A percentile compares a stretch with the other conserved stretches of the same genome.
These are phyloP conservation scores for Dryobates pubescens DNA, from an alignment of 2,797 vertebrate genomes.

Conservation along the genomic window DNA sequence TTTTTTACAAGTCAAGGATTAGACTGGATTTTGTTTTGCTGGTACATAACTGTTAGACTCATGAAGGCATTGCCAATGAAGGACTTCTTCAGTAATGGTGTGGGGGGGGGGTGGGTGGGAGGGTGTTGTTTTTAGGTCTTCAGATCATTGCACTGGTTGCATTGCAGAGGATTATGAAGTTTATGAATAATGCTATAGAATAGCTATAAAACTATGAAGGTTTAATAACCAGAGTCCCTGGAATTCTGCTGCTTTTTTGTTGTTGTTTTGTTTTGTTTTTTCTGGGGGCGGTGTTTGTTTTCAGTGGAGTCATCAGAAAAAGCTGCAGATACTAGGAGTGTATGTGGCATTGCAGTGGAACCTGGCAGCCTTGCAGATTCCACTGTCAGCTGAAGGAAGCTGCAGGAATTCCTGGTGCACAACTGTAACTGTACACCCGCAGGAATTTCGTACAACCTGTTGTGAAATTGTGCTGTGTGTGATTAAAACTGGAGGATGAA, in stretches of 20 bases:
- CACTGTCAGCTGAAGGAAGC: background rate
- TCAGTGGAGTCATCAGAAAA: conserved; percentile 12
- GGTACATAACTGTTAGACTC: conserved; percentile 75
- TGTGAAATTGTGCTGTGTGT: background rate
- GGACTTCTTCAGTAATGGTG: conserved; percentile 32
- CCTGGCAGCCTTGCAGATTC: background rate
- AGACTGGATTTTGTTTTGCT: conserved; percentile 73
- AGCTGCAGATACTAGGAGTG: conserved; percentile 24
- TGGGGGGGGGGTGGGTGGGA: background rate
- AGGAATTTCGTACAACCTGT: conserved; percentile 32
- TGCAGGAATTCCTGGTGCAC: conserved; percentile 2
- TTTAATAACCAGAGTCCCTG: conserved; percentile 48
- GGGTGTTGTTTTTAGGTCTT: conserved; percentile 29
- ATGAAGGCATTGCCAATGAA: conserved; percentile 73
- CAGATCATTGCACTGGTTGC: conserved; percentile 76
- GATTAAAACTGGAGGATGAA: conserved; percentile 36
- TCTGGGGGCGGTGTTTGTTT: background rate
- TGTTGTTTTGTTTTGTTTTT: background rate
- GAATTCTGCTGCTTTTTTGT: conserved; percentile 53
- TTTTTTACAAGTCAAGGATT: conserved; percentile 50
- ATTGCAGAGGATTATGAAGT: conserved; percentile 63
- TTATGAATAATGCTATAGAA: conserved; percentile 64
- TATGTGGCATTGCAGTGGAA: conserved; percentile 29
- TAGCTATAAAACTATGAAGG: conserved; percentile 72
- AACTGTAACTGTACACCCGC: background rate